Conservation (phyloP, 2,888 invertebrate genomes). For the Hypsopygia costalis region DNA sequence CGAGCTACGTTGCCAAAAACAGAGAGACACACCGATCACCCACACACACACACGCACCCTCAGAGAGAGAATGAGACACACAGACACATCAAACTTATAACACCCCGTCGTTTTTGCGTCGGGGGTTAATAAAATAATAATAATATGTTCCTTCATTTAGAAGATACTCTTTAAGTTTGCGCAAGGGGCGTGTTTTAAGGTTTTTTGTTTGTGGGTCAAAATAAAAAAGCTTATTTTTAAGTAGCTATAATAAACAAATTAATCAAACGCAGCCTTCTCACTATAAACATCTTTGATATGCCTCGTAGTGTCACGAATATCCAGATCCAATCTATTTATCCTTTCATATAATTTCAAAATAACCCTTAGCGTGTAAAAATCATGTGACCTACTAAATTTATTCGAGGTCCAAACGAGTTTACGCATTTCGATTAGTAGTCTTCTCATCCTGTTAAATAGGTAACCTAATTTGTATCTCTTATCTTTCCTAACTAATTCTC, state of each 20-base stretch:
- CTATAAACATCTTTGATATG: conserved; percentile 19
- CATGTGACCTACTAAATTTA: neutral
- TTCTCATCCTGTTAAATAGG: conserved; percentile 38
- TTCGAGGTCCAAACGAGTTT: conserved; percentile 20
- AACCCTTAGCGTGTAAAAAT: conserved; percentile 1
- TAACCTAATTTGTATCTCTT: conserved; percentile 42
- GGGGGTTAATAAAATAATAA: no score
- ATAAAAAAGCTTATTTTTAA: no score
- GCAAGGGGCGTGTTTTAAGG: no score
- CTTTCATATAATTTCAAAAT: conserved; percentile 30
- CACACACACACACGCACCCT: no score
- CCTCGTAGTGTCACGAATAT: conserved; percentile 30
- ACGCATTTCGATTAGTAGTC: conserved; percentile 30
- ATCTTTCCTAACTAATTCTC: conserved; percentile 21
- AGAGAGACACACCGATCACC: no score
- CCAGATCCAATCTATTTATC: conserved; percentile 32
- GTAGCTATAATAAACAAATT: neutral
- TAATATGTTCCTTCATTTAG: no score
- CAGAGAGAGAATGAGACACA: no score
- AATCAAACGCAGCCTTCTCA: neutral
- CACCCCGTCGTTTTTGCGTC: no score
- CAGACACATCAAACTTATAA: no score
- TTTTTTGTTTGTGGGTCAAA: no score
- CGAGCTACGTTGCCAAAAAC: no score
- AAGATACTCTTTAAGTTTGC: no score